Percentiles rank a stretch among this genome's conserved stretches.
Conservation (phyloP, 2,113 vertebrate species). For the Telmatochromis brachygnathus region DNA sequence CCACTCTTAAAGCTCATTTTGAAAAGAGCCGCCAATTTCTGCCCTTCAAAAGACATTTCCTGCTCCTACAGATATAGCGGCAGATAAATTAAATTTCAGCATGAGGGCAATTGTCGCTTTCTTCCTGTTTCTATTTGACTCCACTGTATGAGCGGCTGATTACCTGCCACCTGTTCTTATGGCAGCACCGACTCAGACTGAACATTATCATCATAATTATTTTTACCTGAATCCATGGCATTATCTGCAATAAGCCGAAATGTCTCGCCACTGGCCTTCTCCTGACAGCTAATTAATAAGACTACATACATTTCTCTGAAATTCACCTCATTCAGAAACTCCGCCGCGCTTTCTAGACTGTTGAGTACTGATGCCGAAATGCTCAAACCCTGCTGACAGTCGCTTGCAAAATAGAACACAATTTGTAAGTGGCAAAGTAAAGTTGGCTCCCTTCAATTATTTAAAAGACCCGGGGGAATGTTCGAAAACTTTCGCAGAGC, state of each 20-base stretch:
- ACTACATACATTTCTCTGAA: background rate
- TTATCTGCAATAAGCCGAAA: constrained; percentile 35
- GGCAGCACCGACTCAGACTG: background rate
- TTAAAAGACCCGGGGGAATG: background rate
- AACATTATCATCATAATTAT: constrained; percentile 32
- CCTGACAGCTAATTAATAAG: constrained; percentile 53
- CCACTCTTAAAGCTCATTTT: background rate
- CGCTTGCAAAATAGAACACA: background rate
- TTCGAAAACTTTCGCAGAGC: background rate
- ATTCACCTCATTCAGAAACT: background rate
- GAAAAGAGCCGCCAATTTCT: background rate
- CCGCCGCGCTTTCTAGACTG: background rate
- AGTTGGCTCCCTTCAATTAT: constrained; percentile 25
- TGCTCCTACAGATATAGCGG: background rate
- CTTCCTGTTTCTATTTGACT: constrained; percentile 11
- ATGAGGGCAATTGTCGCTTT: background rate
- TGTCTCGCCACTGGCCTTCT: constrained; percentile 21
- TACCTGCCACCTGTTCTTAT: constrained; percentile 36
- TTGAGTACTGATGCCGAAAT: background rate
- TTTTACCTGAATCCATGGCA: constrained; percentile 30
- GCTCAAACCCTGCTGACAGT: constrained; percentile 7
- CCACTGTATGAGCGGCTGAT: constrained; percentile 9
- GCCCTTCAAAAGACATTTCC: background rate
- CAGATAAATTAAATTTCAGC: constrained; percentile 30
- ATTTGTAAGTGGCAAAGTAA: constrained; percentile 17